phyloP scores from a whole-genome alignment of 2,888 invertebrate species.

The Harpagoxenus sublaevis region DNA sequence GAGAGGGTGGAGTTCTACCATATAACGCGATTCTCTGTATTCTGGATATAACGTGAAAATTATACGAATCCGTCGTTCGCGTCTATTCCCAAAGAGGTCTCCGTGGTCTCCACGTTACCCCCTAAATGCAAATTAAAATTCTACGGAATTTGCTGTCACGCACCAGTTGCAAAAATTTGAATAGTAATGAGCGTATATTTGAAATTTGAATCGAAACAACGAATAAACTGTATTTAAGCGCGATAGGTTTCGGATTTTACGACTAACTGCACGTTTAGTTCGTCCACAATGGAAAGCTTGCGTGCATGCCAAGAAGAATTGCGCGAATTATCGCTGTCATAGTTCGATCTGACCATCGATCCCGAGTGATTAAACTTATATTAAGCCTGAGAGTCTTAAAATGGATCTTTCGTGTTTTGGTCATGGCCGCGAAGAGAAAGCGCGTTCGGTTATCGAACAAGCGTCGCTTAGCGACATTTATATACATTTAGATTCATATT shows the following conservation, averaged over 20 bases:
- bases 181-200: neutral
- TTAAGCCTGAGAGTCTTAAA: neutral
- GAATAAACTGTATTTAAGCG: neutral
- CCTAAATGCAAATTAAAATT: conserved; percentile 12
- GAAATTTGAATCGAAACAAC: neutral
- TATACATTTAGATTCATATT: neutral
- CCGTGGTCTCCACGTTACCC: neutral
- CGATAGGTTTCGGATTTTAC: neutral
- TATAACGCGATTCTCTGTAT: neutral
- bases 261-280: neutral
- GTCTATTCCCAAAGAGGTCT: neutral
- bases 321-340: neutral
- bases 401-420: neutral
- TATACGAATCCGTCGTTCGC: neutral
- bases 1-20: neutral
- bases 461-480: conserved; percentile 20
- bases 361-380: neutral
- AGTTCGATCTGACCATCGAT: neutral
- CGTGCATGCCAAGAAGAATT: neutral
- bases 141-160: neutral
- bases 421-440: neutral
- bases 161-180: neutral
- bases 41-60: neutral
- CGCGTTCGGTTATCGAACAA: conserved; percentile 22
- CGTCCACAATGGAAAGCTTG: neutral